Conservation (phyloP, 1,140 invertebrate species). For the Hyposmocoma kahamanoa region DNA sequence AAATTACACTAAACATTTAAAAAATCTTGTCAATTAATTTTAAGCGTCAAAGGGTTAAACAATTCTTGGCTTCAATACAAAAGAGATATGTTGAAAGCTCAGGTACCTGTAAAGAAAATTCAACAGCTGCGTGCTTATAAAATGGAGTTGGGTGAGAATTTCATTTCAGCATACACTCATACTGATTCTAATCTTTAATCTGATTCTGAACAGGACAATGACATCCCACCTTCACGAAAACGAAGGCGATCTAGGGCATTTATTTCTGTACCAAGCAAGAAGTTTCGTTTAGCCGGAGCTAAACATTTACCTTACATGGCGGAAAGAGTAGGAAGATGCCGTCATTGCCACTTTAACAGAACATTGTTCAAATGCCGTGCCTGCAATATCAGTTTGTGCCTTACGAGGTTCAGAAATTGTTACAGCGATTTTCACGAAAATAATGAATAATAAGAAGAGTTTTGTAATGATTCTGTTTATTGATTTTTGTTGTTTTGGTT, state of each 20-base stretch:
- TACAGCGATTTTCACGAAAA: no score
- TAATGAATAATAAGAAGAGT: no score
- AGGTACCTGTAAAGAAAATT: not conserved
- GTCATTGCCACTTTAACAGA: no score
- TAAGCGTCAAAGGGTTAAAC: no score
- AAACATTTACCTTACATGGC: not conserved
- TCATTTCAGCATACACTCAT: not conserved
- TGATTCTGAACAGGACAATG: not conserved
- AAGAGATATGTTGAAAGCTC: not conserved
- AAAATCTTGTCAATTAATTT: no score
- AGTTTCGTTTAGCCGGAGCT: not conserved
- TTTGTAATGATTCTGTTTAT: no score
- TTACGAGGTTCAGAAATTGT: no score
- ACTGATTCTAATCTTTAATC: not conserved
- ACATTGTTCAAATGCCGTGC: no score
- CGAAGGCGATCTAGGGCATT: not conserved
- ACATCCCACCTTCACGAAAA: not conserved
- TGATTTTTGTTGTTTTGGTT: no score
- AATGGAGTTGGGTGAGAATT: not conserved
- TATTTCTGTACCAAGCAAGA: not conserved
- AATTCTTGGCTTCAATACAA: not conserved
- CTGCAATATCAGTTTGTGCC: no score
- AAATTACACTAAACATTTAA: no score
- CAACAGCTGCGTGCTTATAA: not conserved
- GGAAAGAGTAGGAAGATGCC: not conserved